phyloP scores from a whole-genome alignment of 2,113 vertebrate genomes.

The Eulemur rufifrons region DNA sequence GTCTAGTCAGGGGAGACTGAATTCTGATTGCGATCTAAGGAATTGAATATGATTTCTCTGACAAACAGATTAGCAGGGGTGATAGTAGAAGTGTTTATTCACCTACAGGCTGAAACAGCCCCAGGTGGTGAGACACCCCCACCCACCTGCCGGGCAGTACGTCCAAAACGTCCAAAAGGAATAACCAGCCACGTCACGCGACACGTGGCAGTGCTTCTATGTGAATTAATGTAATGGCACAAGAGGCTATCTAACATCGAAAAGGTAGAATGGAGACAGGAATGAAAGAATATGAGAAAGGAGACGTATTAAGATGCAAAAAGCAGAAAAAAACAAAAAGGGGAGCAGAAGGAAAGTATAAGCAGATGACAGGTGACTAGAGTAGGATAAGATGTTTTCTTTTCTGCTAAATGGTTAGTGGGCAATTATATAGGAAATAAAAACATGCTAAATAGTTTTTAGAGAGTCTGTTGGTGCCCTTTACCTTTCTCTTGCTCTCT shows the following conservation, averaged over 20 bases:
- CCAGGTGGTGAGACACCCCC: rapidly evolving
- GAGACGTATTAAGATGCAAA: neutral
- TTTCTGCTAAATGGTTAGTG: neutral
- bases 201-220: neutral
- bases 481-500: neutral
- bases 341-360: neutral
- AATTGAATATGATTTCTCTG: neutral
- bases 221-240: neutral
- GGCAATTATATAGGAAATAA: neutral
- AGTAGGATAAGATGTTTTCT: neutral
- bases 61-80: neutral
- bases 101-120: neutral
- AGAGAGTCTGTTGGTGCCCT: neutral
- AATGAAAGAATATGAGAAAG: neutral
- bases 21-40: neutral
- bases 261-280: neutral
- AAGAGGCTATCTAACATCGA: neutral
- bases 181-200: neutral
- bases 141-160: neutral
- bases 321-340: neutral
- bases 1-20: neutral
- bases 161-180: neutral
- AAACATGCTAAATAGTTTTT: neutral
- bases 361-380: neutral
- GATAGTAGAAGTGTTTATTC: neutral